phyloP scores from a whole-genome alignment of 1,140 invertebrate genomes.

The Brachionus sp. region DNA sequence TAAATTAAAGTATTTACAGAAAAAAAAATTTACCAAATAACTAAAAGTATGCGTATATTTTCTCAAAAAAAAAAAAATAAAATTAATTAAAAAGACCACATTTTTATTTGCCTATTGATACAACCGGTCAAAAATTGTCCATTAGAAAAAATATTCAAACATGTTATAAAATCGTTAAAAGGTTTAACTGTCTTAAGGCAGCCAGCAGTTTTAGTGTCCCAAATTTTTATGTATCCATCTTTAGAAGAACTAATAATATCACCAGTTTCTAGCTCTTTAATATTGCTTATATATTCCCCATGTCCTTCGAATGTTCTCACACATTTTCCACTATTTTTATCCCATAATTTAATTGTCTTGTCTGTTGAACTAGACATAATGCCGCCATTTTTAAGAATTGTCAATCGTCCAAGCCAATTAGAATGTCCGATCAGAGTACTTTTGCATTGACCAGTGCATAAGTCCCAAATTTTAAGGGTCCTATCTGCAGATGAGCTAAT shows the following conservation, averaged over 20 bases:
- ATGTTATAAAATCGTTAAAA: not conserved
- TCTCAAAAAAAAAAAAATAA: not conserved
- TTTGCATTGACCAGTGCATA: not conserved
- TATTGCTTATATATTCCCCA: not conserved
- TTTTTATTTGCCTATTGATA: not conserved
- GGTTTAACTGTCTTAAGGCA: not conserved
- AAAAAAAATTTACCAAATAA: not conserved
- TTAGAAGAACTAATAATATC: not conserved
- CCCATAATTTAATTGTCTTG: conserved; percentile 13
- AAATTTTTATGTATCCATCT: conserved; percentile 19
- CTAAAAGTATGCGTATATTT: too few relatives aligned
- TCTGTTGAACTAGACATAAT: not conserved
- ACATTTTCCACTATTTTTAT: not conserved
- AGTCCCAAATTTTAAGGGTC: conserved; percentile 18
- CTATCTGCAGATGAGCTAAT: not conserved
- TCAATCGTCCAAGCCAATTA: not conserved
- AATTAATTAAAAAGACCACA: not conserved
- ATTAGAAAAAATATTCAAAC: not conserved
- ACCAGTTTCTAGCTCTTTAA: not conserved
- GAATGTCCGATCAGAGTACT: not conserved
- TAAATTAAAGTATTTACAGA: too few relatives aligned
- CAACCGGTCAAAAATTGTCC: not conserved
- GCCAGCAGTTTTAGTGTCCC: not conserved
- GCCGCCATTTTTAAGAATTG: not conserved
- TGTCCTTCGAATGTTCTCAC: not conserved